phyloP scores from a whole-genome alignment of 2,113 vertebrate genomes.

The Chaetura pelagica region DNA sequence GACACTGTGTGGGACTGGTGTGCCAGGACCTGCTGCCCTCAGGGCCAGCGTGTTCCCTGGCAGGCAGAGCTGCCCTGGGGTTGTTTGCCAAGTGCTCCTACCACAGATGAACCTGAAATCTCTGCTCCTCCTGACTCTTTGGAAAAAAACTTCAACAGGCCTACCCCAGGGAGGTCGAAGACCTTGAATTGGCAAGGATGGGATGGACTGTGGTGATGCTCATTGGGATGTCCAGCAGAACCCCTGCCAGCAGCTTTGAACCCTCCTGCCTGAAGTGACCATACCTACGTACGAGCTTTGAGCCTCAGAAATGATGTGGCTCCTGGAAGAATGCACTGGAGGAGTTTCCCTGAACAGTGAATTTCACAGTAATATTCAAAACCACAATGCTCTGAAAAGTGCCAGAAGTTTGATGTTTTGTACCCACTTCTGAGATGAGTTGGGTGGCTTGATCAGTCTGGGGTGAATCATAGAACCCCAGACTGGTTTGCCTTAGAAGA shows the following conservation, averaged over 20 bases:
- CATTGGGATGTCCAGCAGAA: background rate
- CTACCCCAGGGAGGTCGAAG: background rate
- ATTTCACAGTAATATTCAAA: background rate
- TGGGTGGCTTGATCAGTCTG: too few species aligned
- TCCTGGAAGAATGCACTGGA: background rate
- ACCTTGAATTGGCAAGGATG: background rate
- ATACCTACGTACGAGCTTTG: fast-evolving
- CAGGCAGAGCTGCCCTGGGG: fast-evolving
- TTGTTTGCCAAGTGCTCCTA: background rate
- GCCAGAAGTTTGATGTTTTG: too few species aligned
- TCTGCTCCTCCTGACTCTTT: background rate
- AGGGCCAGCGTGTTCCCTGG: fast-evolving
- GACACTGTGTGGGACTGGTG: background rate
- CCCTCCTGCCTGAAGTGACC: background rate
- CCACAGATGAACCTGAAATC: background rate
- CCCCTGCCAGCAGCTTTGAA: background rate
- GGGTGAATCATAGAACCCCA: too few species aligned
- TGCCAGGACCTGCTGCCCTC: background rate
- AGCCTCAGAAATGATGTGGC: background rate
- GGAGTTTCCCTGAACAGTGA: background rate
- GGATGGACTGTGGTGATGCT: background rate
- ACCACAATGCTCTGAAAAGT: background rate
- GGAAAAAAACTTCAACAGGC: fast-evolving
- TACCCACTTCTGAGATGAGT: too few species aligned
- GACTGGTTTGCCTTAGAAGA: too few species aligned